Evolutionary conservation across 2,113 vertebrate species (phyloP).

Genomic region (Phalacrocorax pelagicus): DNA sequence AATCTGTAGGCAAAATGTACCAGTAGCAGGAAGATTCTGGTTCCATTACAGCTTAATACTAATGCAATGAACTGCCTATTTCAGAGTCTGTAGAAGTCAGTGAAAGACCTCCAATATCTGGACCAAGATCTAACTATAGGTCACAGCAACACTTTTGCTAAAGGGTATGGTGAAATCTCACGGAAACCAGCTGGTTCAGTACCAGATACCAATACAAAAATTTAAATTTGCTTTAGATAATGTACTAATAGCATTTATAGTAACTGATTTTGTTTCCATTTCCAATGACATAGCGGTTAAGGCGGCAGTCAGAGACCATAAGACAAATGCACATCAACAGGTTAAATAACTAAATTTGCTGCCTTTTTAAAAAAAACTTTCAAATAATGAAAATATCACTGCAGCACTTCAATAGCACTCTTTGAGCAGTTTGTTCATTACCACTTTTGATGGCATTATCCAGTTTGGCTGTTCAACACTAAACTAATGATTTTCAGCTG

Average conservation of each 20-base stretch:
- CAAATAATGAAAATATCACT: neutral
- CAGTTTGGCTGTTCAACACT: neutral
- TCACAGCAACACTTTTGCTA: neutral
- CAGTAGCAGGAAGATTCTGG: neutral
- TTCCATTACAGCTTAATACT: neutral
- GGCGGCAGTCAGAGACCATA: neutral
- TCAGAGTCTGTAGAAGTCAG: neutral
- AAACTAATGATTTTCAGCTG: neutral
- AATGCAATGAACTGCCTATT: neutral
- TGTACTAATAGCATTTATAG: neutral
- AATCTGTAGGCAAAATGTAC: neutral
- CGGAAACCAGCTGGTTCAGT: neutral
- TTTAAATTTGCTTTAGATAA: neutral
- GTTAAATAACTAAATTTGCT: neutral
- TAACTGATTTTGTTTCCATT: neutral
- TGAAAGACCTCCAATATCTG: neutral
- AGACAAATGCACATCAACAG: neutral
- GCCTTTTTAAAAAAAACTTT: neutral
- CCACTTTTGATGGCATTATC: neutral
- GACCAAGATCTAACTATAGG: neutral
- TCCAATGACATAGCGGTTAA: neutral
- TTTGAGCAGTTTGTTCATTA: neutral
- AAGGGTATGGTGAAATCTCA: neutral
- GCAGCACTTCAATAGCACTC: neutral
- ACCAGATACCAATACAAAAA: neutral